Evolutionary conservation across 92 coral and sea anemone genomes (phyloP).

Genomic region (Muricea muricata): DNA sequence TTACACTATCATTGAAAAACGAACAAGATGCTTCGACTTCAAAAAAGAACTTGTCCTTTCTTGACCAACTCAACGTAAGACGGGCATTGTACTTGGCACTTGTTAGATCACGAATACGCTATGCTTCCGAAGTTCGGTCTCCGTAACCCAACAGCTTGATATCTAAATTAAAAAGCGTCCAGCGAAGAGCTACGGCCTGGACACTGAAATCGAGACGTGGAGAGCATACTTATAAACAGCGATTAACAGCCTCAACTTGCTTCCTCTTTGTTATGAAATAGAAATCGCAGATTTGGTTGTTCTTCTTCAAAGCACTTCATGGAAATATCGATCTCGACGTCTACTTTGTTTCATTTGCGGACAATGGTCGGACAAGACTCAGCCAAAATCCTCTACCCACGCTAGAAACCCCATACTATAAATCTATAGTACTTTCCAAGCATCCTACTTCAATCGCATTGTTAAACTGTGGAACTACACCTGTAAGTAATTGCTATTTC

Average conservation of each 20-base stretch:
- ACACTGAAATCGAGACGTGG: constrained; percentile 39
- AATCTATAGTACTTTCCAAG: too few relatives aligned
- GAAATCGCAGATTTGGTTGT: constrained; percentile 25
- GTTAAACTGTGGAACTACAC: too few relatives aligned
- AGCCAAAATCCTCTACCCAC: too few relatives aligned
- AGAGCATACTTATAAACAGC: constrained; percentile 34
- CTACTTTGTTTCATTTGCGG: too few relatives aligned
- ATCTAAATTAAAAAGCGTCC: constrained; percentile 22
- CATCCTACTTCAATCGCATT: too few relatives aligned
- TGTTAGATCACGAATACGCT: constrained; percentile 44
- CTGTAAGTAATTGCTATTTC: too few relatives aligned
- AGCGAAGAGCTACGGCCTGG: constrained; percentile 57
- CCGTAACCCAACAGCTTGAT: neutral
- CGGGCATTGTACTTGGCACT: constrained; percentile 52
- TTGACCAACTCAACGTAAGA: constrained; percentile 40
- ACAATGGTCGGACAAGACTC: too few relatives aligned
- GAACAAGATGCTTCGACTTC: constrained; percentile 34
- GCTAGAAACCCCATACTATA: too few relatives aligned
- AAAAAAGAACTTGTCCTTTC: constrained; percentile 50
- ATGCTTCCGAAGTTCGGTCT: constrained; percentile 52
- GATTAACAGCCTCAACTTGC: constrained; percentile 23
- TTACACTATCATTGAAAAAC: neutral
- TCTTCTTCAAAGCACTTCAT: constrained; percentile 45
- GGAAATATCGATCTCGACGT: too few relatives aligned
- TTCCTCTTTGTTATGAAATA: constrained; percentile 33